Conservation (phyloP, 2,113 vertebrate species). For the Boulengeromyrus knoepffleri region DNA sequence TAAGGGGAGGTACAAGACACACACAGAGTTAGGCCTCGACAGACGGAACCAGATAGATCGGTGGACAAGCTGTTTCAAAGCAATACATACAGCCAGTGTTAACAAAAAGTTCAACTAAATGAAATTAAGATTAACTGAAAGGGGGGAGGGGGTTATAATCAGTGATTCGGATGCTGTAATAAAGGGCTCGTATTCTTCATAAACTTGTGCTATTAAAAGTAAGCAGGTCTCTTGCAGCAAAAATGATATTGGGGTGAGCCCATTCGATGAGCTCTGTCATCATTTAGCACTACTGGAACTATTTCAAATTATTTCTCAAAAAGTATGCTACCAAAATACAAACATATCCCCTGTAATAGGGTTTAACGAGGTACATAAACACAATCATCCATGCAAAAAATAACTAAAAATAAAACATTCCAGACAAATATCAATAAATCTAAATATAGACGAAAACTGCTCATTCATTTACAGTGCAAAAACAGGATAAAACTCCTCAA, state of each 20-base stretch:
- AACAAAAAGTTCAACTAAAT: conserved; percentile 38
- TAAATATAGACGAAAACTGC: not conserved
- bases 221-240: not conserved
- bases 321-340: not conserved
- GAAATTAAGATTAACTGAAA: conserved; percentile 19
- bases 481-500: not conserved
- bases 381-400: not conserved
- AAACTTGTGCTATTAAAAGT: not conserved
- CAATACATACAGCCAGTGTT: conserved; percentile 61
- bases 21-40: conserved; percentile 78
- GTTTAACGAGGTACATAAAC: not conserved
- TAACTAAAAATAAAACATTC: not conserved
- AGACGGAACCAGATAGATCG: conserved; percentile 63
- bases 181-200: not conserved
- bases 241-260: not conserved
- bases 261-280: not conserved
- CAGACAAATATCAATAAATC: not conserved
- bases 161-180: conserved; percentile 50
- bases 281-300: not conserved
- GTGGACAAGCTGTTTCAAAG: conserved; percentile 77
- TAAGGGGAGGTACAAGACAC: conserved; percentile 91
- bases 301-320: not conserved
- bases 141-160: conserved; percentile 51
- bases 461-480: not conserved
- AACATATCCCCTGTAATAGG: not conserved